Evolutionary conservation across 1,140 invertebrate genomes (phyloP), one percentile per base, ranked within the genome.

Genomic region (Atta texana): DNA sequence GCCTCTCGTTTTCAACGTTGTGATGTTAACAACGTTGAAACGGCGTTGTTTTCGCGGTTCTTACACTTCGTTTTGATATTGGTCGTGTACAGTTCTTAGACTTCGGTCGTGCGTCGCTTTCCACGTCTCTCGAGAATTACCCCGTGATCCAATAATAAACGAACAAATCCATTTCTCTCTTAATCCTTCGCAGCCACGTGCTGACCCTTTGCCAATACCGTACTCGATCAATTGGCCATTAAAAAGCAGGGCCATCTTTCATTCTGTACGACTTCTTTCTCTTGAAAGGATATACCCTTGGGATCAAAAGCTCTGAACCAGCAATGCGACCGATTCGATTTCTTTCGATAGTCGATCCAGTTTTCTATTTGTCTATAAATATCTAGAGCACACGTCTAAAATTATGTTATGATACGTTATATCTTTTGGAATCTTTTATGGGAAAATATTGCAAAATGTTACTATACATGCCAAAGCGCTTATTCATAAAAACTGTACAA

Each of bases 81-180:
- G 49, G 14, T 0, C 51, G 21, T 44, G 18, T n/a, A 53, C 34
- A 34, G 21, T 28, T 59, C 80, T 68, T 14, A 59, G 53, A 61
- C 61, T 31, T 39, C 68, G 53, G 6, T 55, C 49, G 66, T 44
- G 49, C 61, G 80, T 82, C 53, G 51, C 16, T 66, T 72, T 61
- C 31, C 80, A 55, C 57, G 7, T 82, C 34, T 21, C 51, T 3
- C 44, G 51, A 44, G 53, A 72, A 18, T 72, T 10, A 59, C 39
- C 44, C 24, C 39, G 68, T 34, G 68, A 61, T 84, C 55, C 55
- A 84, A 84, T 75, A 84, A 84, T 84, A 84, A 84, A 84, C 55
- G 55, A 61, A 75, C 80, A 75, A 84, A 84, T 84, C 80, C 80
- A 84, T 84, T 84, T 84, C 55, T 61, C 69, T 61, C 39, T 75